Evolutionary conservation across 2,113 vertebrate genomes (phyloP), one percentile per base, ranked within the genome.

Genomic region (Myodes glareolus): DNA sequence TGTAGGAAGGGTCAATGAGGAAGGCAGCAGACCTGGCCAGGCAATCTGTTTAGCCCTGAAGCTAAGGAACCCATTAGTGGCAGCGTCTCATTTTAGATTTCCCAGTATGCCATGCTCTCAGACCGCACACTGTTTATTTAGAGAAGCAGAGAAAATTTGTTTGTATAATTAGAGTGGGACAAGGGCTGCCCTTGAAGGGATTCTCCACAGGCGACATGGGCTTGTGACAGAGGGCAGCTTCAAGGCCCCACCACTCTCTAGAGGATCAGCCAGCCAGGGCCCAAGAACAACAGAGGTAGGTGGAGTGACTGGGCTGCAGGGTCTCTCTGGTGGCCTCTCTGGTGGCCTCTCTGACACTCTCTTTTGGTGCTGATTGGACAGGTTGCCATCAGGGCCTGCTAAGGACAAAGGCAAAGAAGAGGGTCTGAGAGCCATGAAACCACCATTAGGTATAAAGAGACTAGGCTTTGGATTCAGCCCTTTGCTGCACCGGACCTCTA

Each of bases 71-170:
- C 98, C 98, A 98, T 98, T 98, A 98, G 98, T 61, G n/a, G 89
- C 96, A 68, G 87, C 58, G 97, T 98, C 98, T 98, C 97, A 72
- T 95, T 98, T 98, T 97, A 98, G 97, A 98, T 98, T 98, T 98
- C 98, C 98, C 98, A 97, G 97, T 97, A 95, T 97, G 97, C 98
- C 23, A 33, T 73, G 97, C 97, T 96, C 91, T 1, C 98, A 98
- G 97, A 98, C 97, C 95, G 92, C 23, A 14, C 98, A 96, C 97
- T 98, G 98, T 98, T 98, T 98, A 98, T 98, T 98, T 98, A 98
- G 97, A 98, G 98, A 99, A 98, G 98, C 97, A 19, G 90, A 98
- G 98, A 97, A 98, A 98, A 98, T 98, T 98, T 98, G 98, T 98
- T 98, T 98, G 97, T 98, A 97, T 98, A 98, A 98, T 98, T 98